Percentiles rank a stretch among this genome's conserved stretches.
These are phyloP conservation scores for Bubo bubo DNA, from an alignment of 2,113 vertebrate genomes.

Conservation along the genomic window DNA sequence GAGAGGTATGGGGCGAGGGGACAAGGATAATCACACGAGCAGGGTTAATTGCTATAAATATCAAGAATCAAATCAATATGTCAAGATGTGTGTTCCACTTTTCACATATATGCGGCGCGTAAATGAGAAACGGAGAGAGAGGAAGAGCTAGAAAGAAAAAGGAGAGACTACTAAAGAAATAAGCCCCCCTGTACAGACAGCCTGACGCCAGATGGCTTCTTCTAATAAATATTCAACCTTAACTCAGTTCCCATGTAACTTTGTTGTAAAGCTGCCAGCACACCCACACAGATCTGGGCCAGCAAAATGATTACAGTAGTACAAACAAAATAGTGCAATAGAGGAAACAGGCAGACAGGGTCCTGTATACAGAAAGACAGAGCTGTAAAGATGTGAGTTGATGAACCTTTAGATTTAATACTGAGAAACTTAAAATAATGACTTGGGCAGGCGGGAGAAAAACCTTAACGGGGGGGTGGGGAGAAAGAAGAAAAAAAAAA, in stretches of 20 bases:
- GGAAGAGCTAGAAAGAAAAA: constrained; percentile 82
- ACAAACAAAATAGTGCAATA: constrained; percentile 95
- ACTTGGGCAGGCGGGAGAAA: constrained; percentile 11
- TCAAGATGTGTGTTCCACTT: constrained; percentile 76
- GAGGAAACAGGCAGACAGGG: constrained; percentile 94
- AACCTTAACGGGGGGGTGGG: neutral
- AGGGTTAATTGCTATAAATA: constrained; percentile 67
- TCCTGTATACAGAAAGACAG: constrained; percentile 91
- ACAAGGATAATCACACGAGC: constrained; percentile 25
- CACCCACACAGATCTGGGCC: constrained; percentile 97
- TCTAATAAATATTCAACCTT: constrained; percentile 99
- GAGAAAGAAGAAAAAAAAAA: neutral
- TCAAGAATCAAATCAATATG: constrained; percentile 74
- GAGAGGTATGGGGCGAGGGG: neutral
- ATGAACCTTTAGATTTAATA: constrained; percentile 80
- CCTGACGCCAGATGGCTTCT: constrained; percentile 99
- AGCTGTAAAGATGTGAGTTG: constrained; percentile 82
- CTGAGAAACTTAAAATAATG: constrained; percentile 70
- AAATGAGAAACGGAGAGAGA: constrained; percentile 71
- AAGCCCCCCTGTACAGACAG: constrained; percentile 95
- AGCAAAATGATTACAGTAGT: constrained; percentile 98
- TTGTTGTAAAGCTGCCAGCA: constrained; percentile 97
- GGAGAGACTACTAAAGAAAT: constrained; percentile 89
- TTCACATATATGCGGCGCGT: constrained; percentile 65
- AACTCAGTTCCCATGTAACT: constrained; percentile 99